phyloP scores from a whole-genome alignment of 2,113 vertebrate species.

The Ibidorhyncha struthersii region DNA sequence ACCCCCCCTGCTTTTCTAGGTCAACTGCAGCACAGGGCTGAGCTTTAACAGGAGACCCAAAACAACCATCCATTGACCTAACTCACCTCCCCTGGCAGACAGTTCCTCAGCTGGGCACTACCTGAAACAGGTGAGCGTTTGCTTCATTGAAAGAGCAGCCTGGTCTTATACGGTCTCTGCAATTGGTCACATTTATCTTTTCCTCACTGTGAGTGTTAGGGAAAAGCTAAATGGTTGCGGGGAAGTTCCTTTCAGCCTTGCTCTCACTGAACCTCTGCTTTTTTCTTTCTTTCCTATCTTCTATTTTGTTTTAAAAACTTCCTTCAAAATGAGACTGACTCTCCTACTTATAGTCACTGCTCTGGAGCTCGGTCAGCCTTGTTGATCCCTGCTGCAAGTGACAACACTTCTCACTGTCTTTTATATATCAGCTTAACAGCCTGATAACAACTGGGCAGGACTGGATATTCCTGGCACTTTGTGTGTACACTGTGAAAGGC shows the following conservation, averaged over 20 bases:
- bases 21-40: neutral
- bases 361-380: neutral
- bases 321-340: neutral
- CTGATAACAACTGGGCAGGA: conserved; percentile 43
- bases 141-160: neutral
- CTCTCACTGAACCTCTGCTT: neutral
- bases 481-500: neutral
- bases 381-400: conserved; percentile 48
- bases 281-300: neutral
- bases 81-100: neutral
- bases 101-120: neutral
- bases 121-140: neutral
- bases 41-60: neutral
- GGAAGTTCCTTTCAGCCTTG: neutral
- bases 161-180: neutral
- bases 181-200: neutral
- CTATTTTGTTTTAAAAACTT: neutral
- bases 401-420: conserved; percentile 61
- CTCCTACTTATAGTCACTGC: neutral
- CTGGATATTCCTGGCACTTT: conserved; percentile 24
- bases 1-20: neutral
- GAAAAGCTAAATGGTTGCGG: neutral
- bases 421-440: conserved; percentile 45
- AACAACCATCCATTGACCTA: neutral
- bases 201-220: neutral